Conservation (phyloP, 2,113 vertebrate genomes). For the Catharus fuscescens region DNA sequence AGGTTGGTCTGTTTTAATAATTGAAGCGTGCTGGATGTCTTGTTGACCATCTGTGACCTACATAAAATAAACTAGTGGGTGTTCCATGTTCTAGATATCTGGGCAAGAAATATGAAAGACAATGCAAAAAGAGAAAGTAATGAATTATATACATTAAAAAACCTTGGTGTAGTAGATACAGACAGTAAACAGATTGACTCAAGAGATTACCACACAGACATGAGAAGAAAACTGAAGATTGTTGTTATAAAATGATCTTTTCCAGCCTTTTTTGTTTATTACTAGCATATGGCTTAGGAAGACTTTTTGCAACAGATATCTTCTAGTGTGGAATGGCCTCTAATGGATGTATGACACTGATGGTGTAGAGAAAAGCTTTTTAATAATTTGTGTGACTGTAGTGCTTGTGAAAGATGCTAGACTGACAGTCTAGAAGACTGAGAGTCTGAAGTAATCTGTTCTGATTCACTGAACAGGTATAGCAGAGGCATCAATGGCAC, state of each 20-base stretch:
- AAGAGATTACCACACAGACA: slow-evolving; percentile 16
- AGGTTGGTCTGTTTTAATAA: background rate
- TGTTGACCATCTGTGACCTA: slow-evolving; percentile 10
- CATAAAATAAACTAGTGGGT: background rate
- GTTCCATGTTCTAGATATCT: background rate
- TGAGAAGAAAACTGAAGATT: slow-evolving; percentile 50
- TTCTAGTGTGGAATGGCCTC: slow-evolving; percentile 46
- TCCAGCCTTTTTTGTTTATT: slow-evolving; percentile 50
- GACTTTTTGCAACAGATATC: slow-evolving; percentile 39
- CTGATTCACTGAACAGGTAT: slow-evolving; percentile 37
- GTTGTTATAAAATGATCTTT: slow-evolving; percentile 46
- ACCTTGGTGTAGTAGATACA: background rate
- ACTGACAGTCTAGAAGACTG: slow-evolving; percentile 4
- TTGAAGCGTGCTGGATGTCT: background rate
- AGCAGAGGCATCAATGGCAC: background rate
- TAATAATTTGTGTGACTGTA: slow-evolving; percentile 59
- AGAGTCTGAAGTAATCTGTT: slow-evolving; percentile 26
- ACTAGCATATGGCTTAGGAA: slow-evolving; percentile 36
- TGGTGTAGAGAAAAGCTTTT: slow-evolving; percentile 41
- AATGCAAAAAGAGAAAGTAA: background rate
- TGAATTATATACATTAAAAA: background rate
- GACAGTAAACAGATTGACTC: slow-evolving; percentile 37
- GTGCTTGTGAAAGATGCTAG: slow-evolving; percentile 24
- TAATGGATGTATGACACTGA: slow-evolving; percentile 55
- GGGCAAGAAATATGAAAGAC: background rate